Evolutionary conservation across 2,888 invertebrate species (phyloP), one percentile per base, ranked within the genome.

Genomic region (Caenorhabditis zanzibari): DNA sequence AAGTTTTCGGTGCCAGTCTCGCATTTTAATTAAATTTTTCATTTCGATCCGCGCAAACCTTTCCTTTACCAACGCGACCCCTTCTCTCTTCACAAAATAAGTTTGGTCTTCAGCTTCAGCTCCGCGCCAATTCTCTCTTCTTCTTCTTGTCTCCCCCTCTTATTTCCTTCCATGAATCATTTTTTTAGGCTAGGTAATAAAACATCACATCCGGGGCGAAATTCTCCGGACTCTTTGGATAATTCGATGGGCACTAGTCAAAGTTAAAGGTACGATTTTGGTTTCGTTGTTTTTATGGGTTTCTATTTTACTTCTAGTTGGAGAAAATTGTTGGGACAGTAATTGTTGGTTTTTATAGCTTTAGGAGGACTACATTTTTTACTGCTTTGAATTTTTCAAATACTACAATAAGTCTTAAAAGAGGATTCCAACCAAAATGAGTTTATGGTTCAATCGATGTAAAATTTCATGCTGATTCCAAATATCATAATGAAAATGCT

Each of bases 1-100:
- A 28, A 61, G 66, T 32, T 54, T 66, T 66, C 38, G 35, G 19
- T 19, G n/a, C 71, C 71, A 19, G 49, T 56, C 52, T 56, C 64
- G 64, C 24, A 44, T 73, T 73, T 81, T 81, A 74, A 81, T 81
- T 81, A 73, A 81, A 71, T 81, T 75, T 35, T 35, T 59, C 28
- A 47, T 19, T n/a, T 56, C 56, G 32, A 69, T 71, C 63, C 64
- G 54, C 38, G 19, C 47, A 47, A 64, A 56, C 75, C 52, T 68
- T 71, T 38, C 49, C 26, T 35, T 38, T 12, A 24, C 44, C 38
- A 4, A 26, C 16, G 24, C 59, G 14, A 14, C 61, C 44, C 12
- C 16, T 35, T 41, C 32, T 32, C 54, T 28, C 41, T 74, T 12
- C 49, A 44, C 63, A 59, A 80, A 72, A 73, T 73, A 66, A 66